Evolutionary conservation across 2,888 invertebrate genomes (phyloP).

Genomic region (Brachyptera putata): DNA sequence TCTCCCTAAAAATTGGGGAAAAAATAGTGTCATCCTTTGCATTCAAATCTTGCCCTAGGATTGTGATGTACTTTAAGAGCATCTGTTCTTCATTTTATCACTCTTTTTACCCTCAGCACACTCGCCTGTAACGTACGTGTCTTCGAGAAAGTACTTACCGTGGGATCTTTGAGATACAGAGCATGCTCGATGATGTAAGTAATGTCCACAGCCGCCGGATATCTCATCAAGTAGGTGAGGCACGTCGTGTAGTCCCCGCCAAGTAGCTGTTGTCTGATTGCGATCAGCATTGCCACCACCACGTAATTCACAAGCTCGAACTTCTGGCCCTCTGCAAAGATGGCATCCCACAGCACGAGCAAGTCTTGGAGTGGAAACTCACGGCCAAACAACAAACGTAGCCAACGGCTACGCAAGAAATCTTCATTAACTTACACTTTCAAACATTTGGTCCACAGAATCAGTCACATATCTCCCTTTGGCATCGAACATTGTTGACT

Average conservation of each 20-base stretch:
- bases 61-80: too few species aligned
- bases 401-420: constrained; percentile 63
- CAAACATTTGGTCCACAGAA: too few species aligned
- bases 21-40: too few species aligned
- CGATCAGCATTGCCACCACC: constrained; percentile 71
- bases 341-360: constrained; percentile 75
- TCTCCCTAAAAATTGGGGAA: too few species aligned
- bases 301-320: constrained; percentile 60
- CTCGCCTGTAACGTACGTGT: too few species aligned
- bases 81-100: too few species aligned
- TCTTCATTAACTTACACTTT: neutral
- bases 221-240: constrained; percentile 62
- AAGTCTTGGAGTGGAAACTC: constrained; percentile 77
- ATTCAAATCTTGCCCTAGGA: too few species aligned
- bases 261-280: constrained; percentile 60
- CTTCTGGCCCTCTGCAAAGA: constrained; percentile 65
- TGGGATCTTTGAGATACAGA: constrained; percentile 49
- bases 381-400: constrained; percentile 75
- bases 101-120: too few species aligned
- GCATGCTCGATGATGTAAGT: constrained; percentile 59
- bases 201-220: constrained; percentile 60
- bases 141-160: constrained; percentile 40
- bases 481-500: too few species aligned
- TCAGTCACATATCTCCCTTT: too few species aligned
- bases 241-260: constrained; percentile 60